phyloP scores from a whole-genome alignment of 1,140 invertebrate species.

The Bilobella aurantiaca region DNA sequence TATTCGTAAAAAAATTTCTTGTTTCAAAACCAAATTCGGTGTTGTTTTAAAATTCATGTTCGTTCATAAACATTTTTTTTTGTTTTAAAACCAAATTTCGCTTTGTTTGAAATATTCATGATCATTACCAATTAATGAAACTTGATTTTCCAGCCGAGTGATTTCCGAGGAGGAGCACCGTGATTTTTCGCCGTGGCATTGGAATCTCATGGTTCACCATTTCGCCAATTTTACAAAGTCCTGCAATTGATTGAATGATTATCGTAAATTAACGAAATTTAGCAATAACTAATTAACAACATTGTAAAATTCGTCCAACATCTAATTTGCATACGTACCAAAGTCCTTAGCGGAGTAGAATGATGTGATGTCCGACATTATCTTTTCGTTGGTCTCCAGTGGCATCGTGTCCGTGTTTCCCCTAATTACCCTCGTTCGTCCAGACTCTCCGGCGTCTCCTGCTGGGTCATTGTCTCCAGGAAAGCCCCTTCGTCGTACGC shows the following conservation, averaged over 20 bases:
- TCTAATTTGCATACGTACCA: neutral
- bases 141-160: slow-evolving; percentile 56
- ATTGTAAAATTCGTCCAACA: neutral
- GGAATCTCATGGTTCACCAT: slow-evolving; percentile 44
- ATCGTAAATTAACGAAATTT: neutral
- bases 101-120: too few relatives aligned
- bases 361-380: neutral
- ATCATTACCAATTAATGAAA: slow-evolving; percentile 57
- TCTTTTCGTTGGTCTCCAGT: neutral
- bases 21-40: too few relatives aligned
- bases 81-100: too few relatives aligned
- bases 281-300: neutral
- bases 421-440: neutral
- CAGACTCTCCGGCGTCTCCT: neutral
- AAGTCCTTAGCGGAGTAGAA: neutral
- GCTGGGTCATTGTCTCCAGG: neutral
- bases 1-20: too few relatives aligned
- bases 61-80: too few relatives aligned
- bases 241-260: slow-evolving; percentile 39
- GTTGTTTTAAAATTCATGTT: too few relatives aligned
- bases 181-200: slow-evolving; percentile 51
- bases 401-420: neutral
- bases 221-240: slow-evolving; percentile 46
- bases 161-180: slow-evolving; percentile 51
- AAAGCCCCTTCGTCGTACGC: neutral